Conservation (phyloP, 2,797 vertebrate genomes). For the Halcyon chelicuti region DNA sequence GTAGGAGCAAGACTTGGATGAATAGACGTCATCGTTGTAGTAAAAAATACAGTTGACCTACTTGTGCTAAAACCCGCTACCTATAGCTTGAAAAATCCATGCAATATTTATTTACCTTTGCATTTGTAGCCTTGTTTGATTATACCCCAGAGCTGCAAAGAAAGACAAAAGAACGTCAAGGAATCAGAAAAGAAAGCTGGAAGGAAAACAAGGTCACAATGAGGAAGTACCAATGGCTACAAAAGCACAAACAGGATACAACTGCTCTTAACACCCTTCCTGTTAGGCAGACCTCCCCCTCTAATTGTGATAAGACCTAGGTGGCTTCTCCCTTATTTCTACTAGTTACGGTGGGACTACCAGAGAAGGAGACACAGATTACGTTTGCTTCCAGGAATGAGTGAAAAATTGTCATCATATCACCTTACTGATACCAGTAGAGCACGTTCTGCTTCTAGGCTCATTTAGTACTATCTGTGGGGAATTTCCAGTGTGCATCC, state of each 20-base stretch:
- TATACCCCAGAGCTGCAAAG: conserved; percentile 96
- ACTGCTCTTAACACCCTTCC: conserved; percentile 85
- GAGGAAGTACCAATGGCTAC: conserved; percentile 72
- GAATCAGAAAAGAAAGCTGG: conserved; percentile 66
- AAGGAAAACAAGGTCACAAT: conserved; percentile 74
- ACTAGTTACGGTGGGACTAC: not conserved
- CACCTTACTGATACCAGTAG: not conserved
- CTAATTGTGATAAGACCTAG: conserved; percentile 37
- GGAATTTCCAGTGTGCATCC: not conserved
- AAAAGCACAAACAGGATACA: conserved; percentile 85
- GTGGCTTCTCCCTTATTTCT: conserved; percentile 50
- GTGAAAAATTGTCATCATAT: not conserved
- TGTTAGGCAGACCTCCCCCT: conserved; percentile 59
- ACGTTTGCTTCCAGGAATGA: not conserved
- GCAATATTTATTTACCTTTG: conserved; percentile 87
- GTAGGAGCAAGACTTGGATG: not conserved
- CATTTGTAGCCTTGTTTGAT: conserved; percentile 99
- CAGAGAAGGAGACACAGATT: not conserved
- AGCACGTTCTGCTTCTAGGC: not conserved
- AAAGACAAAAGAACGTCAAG: conserved; percentile 77
- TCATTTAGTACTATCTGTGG: not conserved
- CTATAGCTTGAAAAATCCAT: not conserved
- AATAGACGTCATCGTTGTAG: not conserved
- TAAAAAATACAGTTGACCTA: not conserved
- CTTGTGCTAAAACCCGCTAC: not conserved